Evolutionary conservation across 2,113 vertebrate species (phyloP).

Genomic region (Nicator chloris): DNA sequence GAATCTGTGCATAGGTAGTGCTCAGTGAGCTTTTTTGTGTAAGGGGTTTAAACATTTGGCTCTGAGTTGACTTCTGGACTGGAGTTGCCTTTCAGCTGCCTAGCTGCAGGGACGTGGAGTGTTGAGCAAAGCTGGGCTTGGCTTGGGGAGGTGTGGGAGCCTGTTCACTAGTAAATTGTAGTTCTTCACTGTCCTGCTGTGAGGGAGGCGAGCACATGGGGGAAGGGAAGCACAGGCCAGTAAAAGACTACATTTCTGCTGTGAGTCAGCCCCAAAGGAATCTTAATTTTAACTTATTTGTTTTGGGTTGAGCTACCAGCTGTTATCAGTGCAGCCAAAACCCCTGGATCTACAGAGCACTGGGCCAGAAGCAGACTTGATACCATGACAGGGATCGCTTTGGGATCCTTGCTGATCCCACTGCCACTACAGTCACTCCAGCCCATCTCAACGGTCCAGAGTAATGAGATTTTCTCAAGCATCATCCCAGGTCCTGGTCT

Average conservation of each 20-base stretch:
- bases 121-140: not conserved
- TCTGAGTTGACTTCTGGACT: not conserved
- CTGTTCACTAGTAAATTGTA: not conserved
- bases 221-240: not conserved
- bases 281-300: conserved; percentile 2
- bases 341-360: not conserved
- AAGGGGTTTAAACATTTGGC: not conserved
- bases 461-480: not conserved
- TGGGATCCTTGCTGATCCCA: not conserved
- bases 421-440: not conserved
- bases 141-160: not conserved
- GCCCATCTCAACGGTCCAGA: not conserved
- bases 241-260: not conserved
- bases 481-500: not conserved
- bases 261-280: conserved; percentile 3
- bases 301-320: not conserved
- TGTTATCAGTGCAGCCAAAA: not conserved
- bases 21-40: not conserved
- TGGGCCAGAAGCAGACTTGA: not conserved
- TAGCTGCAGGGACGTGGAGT: not conserved
- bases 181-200: not conserved
- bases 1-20: not conserved
- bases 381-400: not conserved
- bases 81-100: not conserved
- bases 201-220: not conserved